These are phyloP conservation scores for Bubo blakistoni DNA, from an alignment of 2,113 vertebrate species.

Conservation along the genomic window DNA sequence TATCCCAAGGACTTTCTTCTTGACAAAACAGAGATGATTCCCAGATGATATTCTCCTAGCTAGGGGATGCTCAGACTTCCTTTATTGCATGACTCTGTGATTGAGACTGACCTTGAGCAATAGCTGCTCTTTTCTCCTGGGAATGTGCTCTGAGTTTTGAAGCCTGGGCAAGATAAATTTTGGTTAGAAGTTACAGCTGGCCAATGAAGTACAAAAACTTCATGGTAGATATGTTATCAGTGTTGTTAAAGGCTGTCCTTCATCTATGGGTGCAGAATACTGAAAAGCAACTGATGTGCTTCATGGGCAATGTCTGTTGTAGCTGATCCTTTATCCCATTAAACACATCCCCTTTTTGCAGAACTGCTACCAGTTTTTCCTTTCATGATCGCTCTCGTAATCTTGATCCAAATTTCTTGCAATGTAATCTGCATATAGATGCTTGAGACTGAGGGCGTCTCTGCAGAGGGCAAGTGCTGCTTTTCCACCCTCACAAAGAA, in stretches of 20 bases:
- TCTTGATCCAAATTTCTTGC: no score
- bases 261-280: background rate
- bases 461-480: no score
- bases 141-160: background rate
- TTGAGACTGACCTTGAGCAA: background rate
- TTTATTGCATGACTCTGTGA: background rate
- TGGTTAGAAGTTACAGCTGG: background rate
- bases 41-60: background rate
- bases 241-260: background rate
- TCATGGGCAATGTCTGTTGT: background rate
- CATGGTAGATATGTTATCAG: background rate
- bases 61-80: background rate
- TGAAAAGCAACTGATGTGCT: background rate
- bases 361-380: background rate
- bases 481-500: background rate
- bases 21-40: background rate
- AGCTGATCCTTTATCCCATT: background rate
- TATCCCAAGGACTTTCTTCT: background rate
- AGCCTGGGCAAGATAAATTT: background rate
- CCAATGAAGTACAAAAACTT: background rate
- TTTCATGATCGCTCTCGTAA: background rate
- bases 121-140: background rate
- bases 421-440: background rate
- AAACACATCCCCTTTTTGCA: background rate
- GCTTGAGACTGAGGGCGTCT: accelerated